phyloP scores from a whole-genome alignment of 1,140 invertebrate species.

The Yoshiicerus persimilis region DNA sequence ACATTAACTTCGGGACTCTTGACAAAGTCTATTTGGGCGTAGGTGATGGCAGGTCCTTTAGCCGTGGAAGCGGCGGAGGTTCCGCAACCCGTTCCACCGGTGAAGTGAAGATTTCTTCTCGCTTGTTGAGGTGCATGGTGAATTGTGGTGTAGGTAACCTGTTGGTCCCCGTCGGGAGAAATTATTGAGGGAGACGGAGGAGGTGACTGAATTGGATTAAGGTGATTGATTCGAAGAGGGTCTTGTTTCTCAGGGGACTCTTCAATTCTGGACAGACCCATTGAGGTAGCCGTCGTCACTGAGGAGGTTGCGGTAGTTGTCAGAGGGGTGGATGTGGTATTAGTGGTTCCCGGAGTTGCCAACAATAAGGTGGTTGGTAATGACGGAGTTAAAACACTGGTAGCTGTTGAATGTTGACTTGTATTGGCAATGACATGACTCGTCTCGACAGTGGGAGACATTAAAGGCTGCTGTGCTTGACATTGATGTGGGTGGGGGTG shows the following conservation, averaged over 20 bases:
- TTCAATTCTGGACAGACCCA: slow-evolving; percentile 40
- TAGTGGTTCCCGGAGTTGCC: not conserved
- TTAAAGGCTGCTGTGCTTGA: not conserved
- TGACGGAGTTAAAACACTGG: not conserved
- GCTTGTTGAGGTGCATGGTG: slow-evolving; percentile 28
- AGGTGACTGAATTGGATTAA: not conserved
- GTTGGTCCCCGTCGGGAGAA: not conserved
- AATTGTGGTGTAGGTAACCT: slow-evolving; percentile 44
- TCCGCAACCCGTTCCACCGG: not conserved
- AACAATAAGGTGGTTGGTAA: not conserved
- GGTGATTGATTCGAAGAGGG: not conserved
- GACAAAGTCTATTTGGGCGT: slow-evolving; percentile 48
- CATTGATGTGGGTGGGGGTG: not conserved
- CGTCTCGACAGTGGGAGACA: not conserved
- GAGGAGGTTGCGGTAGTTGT: not conserved
- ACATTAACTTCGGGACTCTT: slow-evolving; percentile 39
- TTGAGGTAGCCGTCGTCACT: not conserved
- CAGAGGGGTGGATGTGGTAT: not conserved
- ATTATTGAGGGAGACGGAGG: slow-evolving; percentile 23
- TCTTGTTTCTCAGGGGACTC: slow-evolving; percentile 48
- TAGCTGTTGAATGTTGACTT: slow-evolving; percentile 12
- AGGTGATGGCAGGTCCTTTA: slow-evolving; percentile 28
- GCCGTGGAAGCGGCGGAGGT: not conserved
- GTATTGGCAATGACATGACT: slow-evolving; percentile 12
- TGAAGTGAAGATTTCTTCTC: slow-evolving; percentile 3